Evolutionary conservation across 2,113 vertebrate genomes (phyloP), one percentile per base, ranked within the genome.

Genomic region (Pygoscelis antarcticus): DNA sequence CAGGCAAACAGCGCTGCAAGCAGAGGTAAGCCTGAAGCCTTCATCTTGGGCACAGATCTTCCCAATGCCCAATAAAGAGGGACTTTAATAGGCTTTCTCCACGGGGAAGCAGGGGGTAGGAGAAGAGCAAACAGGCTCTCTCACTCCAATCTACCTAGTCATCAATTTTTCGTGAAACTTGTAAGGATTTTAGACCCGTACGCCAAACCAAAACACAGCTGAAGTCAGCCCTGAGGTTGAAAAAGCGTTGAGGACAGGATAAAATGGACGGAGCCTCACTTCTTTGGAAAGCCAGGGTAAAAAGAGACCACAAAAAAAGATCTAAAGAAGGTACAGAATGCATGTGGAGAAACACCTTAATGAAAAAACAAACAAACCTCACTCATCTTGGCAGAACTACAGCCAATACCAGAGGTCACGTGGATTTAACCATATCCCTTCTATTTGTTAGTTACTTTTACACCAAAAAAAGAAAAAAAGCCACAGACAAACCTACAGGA

Each of bases 331-430:
- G 27, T 81, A 66, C 23, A 90, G 55, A 86, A 83, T 29, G 29
- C 5, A 4, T 34, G 52, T 60, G 64, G 69, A 92, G 52, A 79
- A 93, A 90, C 38, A 68, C 10, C 44, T 30, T 60, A 89, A 89
- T 26, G 69, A 81, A 68, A 88, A 87, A 87, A 94, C 64, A 95
- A 96, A 95, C 44, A n/a, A 46, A 78, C 21, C 36, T 89, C 76
- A 52, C 34, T 78, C 72, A 38, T 75, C 74, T 36, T 69, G 90
- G 61, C 69, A 83, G 64, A 89, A 81, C 44, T 89, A 54, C 42
- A 93, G 60, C 38, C 26, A 84, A 13, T 36, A 78, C 20, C 51
- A 83, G 68, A 86, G 26, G 44, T 92, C 74, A 90, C 7, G 4
- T 0, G 3, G 61, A 87, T 87, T 90, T 94, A 96, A 92, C 86